Evolutionary conservation across 2,113 vertebrate genomes (phyloP).

Genomic region (Phalacrocorax aristotelis): DNA sequence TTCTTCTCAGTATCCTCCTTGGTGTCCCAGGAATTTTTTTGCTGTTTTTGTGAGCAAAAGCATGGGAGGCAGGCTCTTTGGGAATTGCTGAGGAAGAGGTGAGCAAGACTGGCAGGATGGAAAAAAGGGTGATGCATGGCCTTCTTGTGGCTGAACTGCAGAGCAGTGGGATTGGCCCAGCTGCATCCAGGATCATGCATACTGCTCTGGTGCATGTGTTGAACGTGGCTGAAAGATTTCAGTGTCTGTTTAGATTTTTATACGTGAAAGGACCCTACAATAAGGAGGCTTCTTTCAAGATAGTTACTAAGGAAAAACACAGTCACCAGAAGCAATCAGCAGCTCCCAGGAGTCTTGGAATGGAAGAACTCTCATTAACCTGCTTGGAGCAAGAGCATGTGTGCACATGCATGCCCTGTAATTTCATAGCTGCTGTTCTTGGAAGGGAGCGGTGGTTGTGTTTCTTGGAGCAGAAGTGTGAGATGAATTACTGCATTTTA

Average conservation of each 20-base stretch:
- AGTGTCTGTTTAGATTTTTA: not conserved
- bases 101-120: not conserved
- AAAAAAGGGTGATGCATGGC: not conserved
- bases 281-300: not conserved
- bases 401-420: not conserved
- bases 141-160: not conserved
- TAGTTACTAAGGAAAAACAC: not conserved
- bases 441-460: not conserved
- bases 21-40: not conserved
- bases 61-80: not conserved
- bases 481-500: not conserved
- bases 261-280: not conserved
- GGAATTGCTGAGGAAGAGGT: not conserved
- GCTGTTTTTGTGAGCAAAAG: not conserved
- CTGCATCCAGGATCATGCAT: not conserved
- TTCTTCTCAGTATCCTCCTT: not conserved
- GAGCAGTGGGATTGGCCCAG: not conserved
- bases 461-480: not conserved
- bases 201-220: not conserved
- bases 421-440: not conserved
- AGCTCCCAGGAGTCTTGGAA: not conserved
- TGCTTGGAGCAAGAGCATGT: not conserved
- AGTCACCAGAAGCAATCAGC: not conserved
- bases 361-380: conserved; percentile 20
- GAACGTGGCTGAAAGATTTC: not conserved